Conservation (phyloP, 2,113 vertebrate species). For the Gymnocephalus cernua region DNA sequence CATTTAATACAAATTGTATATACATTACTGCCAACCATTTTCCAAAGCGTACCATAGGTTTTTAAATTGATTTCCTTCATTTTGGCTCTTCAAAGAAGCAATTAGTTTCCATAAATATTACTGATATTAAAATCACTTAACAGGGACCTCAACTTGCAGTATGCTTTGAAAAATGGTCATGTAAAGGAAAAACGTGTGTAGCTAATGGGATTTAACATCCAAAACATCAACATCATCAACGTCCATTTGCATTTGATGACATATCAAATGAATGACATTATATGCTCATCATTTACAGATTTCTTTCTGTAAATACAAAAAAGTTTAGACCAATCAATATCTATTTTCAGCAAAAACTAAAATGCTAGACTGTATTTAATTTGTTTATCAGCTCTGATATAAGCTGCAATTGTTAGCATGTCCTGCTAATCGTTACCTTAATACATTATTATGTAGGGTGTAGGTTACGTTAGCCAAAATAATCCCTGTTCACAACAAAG, state of each 20-base stretch:
- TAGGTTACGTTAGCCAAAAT: neutral
- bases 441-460: neutral
- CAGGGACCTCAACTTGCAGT: neutral
- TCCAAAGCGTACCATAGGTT: neutral
- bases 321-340: neutral
- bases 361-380: neutral
- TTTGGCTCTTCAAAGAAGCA: neutral
- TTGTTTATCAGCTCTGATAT: neutral
- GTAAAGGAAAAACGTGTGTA: neutral
- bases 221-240: neutral
- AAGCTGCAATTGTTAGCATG: neutral
- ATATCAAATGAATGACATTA: too few species aligned
- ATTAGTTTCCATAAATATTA: constrained; percentile 15
- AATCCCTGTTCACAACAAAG: neutral
- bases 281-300: neutral
- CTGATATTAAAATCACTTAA: constrained; percentile 3
- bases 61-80: neutral
- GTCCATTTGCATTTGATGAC: neutral
- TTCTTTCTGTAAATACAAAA: neutral
- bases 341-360: neutral
- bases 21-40: constrained; percentile 2
- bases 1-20: neutral
- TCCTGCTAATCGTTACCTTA: neutral
- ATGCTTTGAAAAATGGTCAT: constrained; percentile 23
- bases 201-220: constrained; percentile 18